These are phyloP conservation scores for Thymallus thymallus DNA, from an alignment of 2,113 vertebrate genomes.

Conservation along the genomic window DNA sequence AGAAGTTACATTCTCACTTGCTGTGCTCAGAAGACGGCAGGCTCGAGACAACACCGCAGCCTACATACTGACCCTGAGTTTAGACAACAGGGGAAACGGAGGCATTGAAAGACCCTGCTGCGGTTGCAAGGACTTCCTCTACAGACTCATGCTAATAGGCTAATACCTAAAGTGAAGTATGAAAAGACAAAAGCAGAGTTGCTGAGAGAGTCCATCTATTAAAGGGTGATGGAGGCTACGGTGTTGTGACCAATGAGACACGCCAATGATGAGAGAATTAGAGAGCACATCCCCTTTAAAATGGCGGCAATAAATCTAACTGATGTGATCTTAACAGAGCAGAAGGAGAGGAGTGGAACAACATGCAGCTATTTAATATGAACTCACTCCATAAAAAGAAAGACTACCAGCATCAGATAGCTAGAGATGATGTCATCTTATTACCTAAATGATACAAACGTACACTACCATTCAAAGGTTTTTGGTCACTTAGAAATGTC, in stretches of 20 bases:
- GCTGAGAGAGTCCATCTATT: no score
- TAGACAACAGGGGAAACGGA: no score
- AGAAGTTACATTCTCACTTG: neutral
- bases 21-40: no score
- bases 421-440: neutral
- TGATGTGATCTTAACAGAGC: conserved; percentile 48
- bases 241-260: conserved; percentile 3
- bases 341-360: conserved; percentile 19
- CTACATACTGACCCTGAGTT: no score
- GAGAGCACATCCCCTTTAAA: conserved; percentile 20
- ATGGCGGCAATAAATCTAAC: conserved; percentile 44
- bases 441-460: neutral
- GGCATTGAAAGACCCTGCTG: no score
- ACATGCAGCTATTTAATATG: conserved; percentile 19
- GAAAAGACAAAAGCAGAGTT: no score
- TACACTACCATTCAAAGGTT: no score
- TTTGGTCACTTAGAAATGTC: no score
- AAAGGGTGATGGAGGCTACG: neutral
- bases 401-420: neutral
- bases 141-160: no score
- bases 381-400: conserved; percentile 1
- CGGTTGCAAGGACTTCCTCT: no score
- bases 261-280: conserved; percentile 17
- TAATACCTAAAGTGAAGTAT: no score
- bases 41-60: no score